Base-by-base conservation (phyloP, 2,797 vertebrate genomes). In the Alectoris magna region DNA sequence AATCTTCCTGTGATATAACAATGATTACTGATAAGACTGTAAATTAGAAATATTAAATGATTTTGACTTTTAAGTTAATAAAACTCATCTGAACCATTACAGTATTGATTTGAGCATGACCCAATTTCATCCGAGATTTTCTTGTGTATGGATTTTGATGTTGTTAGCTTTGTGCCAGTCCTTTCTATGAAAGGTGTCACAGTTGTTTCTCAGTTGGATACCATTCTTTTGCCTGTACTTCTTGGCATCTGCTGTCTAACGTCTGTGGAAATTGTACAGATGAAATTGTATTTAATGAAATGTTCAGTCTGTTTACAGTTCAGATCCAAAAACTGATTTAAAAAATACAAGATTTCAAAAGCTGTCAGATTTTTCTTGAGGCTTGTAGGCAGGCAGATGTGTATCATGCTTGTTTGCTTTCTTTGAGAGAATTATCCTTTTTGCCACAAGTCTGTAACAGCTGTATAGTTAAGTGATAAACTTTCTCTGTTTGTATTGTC, bases 71-170 rank as follows among this genome's bases (percentile, higher is more conserved):
- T 44, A n/a, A 71, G 36, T 14, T 68, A 77, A 53, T 94, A 86
- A 90, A 94, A 44, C 34, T 91, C 12, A 27, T 77, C 78, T 70
- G 69, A 85, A 63, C 55, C 41, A 38, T 73, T 64, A 53, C 9
- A 38, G 27, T 88, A 94, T 19, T 78, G 56, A 74, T 91, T 70
- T 94, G 62, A n/a, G 39, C 44, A 67, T 7, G 53, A 55, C 10
- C 29, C 62, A 91, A 86, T 48, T 49, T 87, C 89, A 91, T 93
- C 46, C 55, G 38, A 29, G 5, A 71, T 31, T 87, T 85, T 84
- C 41, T 77, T 67, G 19, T 21, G 11, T 81, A 59, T 82, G 62
- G 83, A 87, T 63, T 75, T 84, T 29, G 24, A 39, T 67, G 8
- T 49, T 79, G 38, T 82, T 84, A 89, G 48, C 62, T 91, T 43